Base-by-base conservation (phyloP, 2,888 invertebrate species). In the Pollenia angustigena region DNA sequence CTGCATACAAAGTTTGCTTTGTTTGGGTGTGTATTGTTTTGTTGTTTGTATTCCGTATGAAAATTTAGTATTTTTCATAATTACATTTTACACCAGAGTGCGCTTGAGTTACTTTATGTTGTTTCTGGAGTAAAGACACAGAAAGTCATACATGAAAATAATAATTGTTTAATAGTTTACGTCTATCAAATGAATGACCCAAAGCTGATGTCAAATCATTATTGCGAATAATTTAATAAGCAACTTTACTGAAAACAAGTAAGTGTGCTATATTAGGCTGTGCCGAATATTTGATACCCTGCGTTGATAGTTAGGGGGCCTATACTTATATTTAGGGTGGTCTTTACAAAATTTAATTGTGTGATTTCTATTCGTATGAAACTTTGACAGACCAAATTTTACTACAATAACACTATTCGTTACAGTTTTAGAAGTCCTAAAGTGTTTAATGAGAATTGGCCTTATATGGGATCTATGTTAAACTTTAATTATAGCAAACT, bases 51-150 rank as follows among this genome's bases (percentile, higher is more conserved):
- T 85, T 76, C 72, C 52, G 52, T 68, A 84, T 81, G 84, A 62
- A 84, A 76, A 87, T 84, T 78, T 81, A 46, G 64, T 80, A 81
- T 52, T 60, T 79, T 78, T 74, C 69, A 84, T 81, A 84, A 84
- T 84, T 81, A 69, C 69, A 66, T 84, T 84, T 81, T 12, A 81
- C 84, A 81, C 78, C 56, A 71, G 78, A 87, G 76, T 84, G 62
- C 81, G 42, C 69, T 75, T 75, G n/a, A 66, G 54, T 76, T 78
- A 50, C 56, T 64, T 56, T 58, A 62, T 54, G 75, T 44, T 54
- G 75, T 44, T 52, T 52, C 62, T 4, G 32, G 48, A 48, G 71
- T 40, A 56, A 44, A 68, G 11, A 10, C n/a, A 46, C 12, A 72
- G 16, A 54, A 58, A 42, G 18, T 50, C 52, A 69, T n/a, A 32